Base-by-base conservation (phyloP, 1,140 invertebrate species). In the Propsilocerus akamusi region DNA sequence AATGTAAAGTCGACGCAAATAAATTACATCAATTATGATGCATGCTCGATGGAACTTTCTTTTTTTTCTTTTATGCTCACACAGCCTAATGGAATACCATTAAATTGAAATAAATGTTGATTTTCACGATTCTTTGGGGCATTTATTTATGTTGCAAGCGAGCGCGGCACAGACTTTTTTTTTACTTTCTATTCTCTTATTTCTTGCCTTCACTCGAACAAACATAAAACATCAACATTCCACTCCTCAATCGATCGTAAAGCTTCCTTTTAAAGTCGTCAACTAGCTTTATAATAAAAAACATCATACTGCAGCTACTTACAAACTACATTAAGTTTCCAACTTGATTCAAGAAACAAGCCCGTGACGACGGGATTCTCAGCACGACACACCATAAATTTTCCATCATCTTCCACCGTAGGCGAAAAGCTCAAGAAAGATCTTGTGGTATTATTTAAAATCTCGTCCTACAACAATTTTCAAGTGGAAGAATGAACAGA, bases 301-400 rank as follows among this genome's bases (percentile, higher is more conserved):
- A n/a, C n/a, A n/a, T n/a, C n/a, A n/a, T n/a, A n/a, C n/a, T n/a
- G n/a, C n/a, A n/a, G n/a, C n/a, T n/a, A 85, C 86, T 88, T 70
- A 90, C 87, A 90, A 51, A 89, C 84, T 56, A 90, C 85, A 67
- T 82, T 78, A 56, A 92, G 79, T 60, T 79, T 83, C 81, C 85
- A 87, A 47, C 81, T 78, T 52, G 84, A 81, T 64, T 91, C 85
- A 51, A 89, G 65, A 58, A 75, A 81, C 50, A 86, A 74, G 32
- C 81, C 78, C 30, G 81, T 84, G 48, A 87, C 79, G 67, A 84
- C 83, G 26, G 86, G 84, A 70, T 91, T 91, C 66, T 90, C 84
- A 14, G 85, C 83, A 53, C 84, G 72, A 64, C 87, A 91, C 49
- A 83, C 86, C 64, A 90, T 77, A 55, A 81, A 77, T 67, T 86